Base-by-base conservation (phyloP, 2,888 invertebrate genomes). In the Nasonia oneida region DNA sequence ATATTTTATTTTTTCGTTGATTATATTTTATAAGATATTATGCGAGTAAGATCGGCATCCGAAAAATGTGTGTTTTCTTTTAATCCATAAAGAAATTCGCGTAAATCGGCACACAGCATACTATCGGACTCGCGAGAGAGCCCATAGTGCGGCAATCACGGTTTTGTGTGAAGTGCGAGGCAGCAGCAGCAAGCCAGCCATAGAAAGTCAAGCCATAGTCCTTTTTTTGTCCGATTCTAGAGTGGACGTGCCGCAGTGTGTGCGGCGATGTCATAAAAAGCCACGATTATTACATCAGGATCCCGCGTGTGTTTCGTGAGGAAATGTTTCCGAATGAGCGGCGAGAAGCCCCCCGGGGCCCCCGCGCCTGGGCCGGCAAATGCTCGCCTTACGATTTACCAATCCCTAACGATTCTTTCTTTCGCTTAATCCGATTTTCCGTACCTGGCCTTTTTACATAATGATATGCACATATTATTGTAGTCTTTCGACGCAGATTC, bases 301-400 rank as follows among this genome's bases (percentile, higher is more conserved):
- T 71, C 47, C 76, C 81, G 81, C 84, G 81, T 81, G 84, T 84
- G 81, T 74, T 73, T 83, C 81, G 70, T 81, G 81, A 84, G 84
- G 84, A 84, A 84, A 84, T 76, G 76, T 84, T 84, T 81, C 81
- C 81, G 81, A 81, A 81, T 81, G 71, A 42, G 71, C n/a, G n/a
- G 73, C 15, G 70, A 15, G 23, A 39, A 39, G 23, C 23, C 23
- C 23, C 23, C 23, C 0, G 23, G 23, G 23, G 23, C 23, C 18
- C 42, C 73, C 67, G 18, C 73, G 18, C 12, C 33, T 23, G 3
- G 12, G 23, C 61, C 61, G 10, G 18, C 61, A 61, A 61, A 61
- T 23, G 64, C 23, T 64, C 64, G 23, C 33, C 57, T 39, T 42
- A 37, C 14, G 76, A 76, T 82, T 82, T 70, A 76, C 76, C 82